A percentile compares a stretch with the other conserved stretches of the same genome.
phyloP scores from a whole-genome alignment of 2,888 invertebrate genomes.

The Trichogramma evanescens region DNA sequence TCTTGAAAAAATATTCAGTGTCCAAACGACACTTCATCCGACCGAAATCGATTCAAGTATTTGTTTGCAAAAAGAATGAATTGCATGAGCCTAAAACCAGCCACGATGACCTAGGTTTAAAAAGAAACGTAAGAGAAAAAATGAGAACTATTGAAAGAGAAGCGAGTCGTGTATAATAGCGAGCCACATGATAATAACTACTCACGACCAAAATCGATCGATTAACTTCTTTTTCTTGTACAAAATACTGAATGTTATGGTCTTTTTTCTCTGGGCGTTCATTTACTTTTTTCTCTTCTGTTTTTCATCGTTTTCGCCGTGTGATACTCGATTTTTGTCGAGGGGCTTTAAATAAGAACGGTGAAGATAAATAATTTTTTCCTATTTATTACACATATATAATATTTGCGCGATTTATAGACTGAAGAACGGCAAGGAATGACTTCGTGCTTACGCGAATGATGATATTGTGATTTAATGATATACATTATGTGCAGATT shows the following conservation, averaged over 20 bases:
- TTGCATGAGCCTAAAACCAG: constrained; percentile 26
- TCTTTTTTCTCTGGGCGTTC: constrained; percentile 10
- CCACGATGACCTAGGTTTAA: constrained; percentile 42
- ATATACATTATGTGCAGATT: too few species aligned
- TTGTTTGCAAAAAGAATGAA: too few species aligned
- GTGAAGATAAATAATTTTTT: constrained; percentile 5
- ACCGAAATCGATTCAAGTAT: too few species aligned
- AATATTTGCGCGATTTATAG: not conserved
- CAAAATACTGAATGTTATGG: too few species aligned
- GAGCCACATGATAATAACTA: constrained; percentile 21
- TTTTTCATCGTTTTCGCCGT: constrained; percentile 14
- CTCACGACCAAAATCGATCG: constrained; percentile 13
- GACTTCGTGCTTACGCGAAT: constrained; percentile 16
- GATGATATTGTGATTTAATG: constrained; percentile 10
- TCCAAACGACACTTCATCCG: too few species aligned
- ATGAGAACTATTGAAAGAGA: constrained; percentile 11
- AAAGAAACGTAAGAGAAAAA: constrained; percentile 24
- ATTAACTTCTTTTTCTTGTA: constrained; percentile 12
- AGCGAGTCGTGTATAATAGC: not conserved
- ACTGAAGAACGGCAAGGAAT: constrained; percentile 17
- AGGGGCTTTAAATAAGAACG: too few species aligned
- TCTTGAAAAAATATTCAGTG: too few species aligned
- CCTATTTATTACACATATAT: constrained; percentile 13
- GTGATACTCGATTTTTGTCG: not conserved
- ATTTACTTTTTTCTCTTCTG: constrained; percentile 3